Evolutionary conservation across 2,797 vertebrate genomes (phyloP).

Genomic region (Rhynchonycteris naso): DNA sequence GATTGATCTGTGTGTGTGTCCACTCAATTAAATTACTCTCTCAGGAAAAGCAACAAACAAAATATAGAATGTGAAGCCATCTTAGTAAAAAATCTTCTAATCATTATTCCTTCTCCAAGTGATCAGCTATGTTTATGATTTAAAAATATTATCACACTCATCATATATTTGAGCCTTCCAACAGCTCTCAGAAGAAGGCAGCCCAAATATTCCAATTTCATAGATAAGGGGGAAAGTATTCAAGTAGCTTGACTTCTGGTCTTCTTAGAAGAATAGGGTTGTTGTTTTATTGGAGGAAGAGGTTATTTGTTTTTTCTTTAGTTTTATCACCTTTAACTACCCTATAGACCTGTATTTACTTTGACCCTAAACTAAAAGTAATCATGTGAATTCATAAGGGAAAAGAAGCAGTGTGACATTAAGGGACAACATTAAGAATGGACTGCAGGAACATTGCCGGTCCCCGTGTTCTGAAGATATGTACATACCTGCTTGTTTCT

Average conservation of each 20-base stretch:
- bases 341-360: not conserved
- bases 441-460: rapidly evolving
- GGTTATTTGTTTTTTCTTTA: not conserved
- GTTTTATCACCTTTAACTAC: not conserved
- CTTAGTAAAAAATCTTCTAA: not conserved
- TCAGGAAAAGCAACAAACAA: not conserved
- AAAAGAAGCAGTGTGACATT: not conserved
- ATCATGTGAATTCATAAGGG: not conserved
- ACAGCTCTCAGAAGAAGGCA: not conserved
- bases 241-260: not conserved
- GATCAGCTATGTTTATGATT: not conserved
- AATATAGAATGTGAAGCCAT: not conserved
- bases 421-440: not conserved
- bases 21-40: constrained; percentile 1
- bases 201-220: not conserved
- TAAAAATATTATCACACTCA: not conserved
- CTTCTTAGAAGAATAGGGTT: not conserved
- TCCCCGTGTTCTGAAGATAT: rapidly evolving
- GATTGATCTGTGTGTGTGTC: not conserved
- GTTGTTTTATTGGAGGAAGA: not conserved
- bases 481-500: constrained; percentile 93
- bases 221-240: not conserved
- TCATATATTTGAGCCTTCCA: not conserved
- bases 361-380: not conserved
- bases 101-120: not conserved